A percentile compares a stretch with the other conserved stretches of the same genome.
These are phyloP conservation scores for Trichogramma dendrolimi DNA, from an alignment of 2,888 invertebrate genomes.

Conservation along the genomic window DNA sequence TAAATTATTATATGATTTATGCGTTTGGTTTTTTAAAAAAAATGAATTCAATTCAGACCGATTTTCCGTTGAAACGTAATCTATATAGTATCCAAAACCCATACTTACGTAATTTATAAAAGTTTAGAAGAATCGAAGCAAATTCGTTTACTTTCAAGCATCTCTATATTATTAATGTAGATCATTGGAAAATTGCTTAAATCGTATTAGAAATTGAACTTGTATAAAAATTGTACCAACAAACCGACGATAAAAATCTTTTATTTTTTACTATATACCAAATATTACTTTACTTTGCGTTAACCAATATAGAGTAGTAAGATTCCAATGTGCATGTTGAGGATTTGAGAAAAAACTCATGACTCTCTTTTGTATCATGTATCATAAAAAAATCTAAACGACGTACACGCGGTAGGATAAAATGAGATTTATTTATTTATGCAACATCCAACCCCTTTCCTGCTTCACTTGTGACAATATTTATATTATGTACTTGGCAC, in stretches of 20 bases:
- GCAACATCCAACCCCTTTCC: too few relatives aligned
- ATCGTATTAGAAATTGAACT: slow-evolving; percentile 25
- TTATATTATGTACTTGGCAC: too few relatives aligned
- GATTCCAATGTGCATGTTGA: slow-evolving; percentile 26
- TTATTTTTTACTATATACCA: slow-evolving; percentile 10
- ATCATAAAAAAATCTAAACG: too few relatives aligned
- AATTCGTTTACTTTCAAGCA: slow-evolving; percentile 23
- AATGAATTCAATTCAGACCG: too few relatives aligned
- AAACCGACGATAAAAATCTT: slow-evolving; percentile 24
- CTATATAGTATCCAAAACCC: too few relatives aligned
- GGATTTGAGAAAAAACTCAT: slow-evolving; percentile 22
- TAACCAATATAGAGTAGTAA: slow-evolving; percentile 14
- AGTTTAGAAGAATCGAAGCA: slow-evolving; percentile 17
- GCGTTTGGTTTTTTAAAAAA: too few relatives aligned
- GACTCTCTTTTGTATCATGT: not conserved
- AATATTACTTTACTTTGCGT: slow-evolving; percentile 11
- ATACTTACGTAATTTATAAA: not conserved
- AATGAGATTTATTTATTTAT: too few relatives aligned
- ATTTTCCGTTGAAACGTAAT: too few relatives aligned
- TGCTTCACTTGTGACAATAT: too few relatives aligned
- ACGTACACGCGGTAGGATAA: too few relatives aligned
- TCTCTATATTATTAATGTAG: slow-evolving; percentile 10
- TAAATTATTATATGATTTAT: too few relatives aligned
- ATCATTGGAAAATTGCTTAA: too few relatives aligned
- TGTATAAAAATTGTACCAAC: slow-evolving; percentile 29